Evolutionary conservation across 1,140 invertebrate genomes (phyloP).

Genomic region (Zaprionus inermis): DNA sequence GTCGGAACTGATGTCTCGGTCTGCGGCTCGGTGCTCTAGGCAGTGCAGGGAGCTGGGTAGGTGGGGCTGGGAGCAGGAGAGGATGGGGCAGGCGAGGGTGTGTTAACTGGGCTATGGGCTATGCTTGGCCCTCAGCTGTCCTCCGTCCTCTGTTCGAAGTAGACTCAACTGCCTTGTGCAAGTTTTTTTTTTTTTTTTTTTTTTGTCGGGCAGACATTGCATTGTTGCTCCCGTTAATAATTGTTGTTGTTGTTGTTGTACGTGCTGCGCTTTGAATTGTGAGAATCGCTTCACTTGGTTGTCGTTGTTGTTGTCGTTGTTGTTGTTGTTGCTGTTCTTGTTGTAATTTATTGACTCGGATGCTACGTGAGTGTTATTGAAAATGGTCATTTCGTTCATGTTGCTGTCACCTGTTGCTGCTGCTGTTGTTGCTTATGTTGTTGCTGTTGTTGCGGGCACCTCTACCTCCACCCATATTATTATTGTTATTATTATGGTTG

Average conservation of each 20-base stretch:
- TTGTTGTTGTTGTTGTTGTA: constrained; percentile 49
- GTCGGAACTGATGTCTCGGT: constrained; percentile 19
- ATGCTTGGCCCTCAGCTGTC: constrained; percentile 22
- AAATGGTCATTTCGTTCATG: constrained; percentile 74
- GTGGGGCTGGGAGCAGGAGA: background rate
- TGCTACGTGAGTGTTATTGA: constrained; percentile 82
- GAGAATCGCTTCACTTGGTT: constrained; percentile 33
- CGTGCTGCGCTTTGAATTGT: constrained; percentile 59
- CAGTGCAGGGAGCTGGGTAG: background rate
- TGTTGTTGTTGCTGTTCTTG: constrained; percentile 35
- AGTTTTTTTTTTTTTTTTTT: constrained; percentile 26
- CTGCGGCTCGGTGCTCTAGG: background rate
- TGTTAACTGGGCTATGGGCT: background rate
- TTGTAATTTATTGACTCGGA: constrained; percentile 80
- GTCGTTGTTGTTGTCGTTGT: constrained; percentile 8
- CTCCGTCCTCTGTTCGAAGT: constrained; percentile 6
- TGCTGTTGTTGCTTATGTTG: constrained; percentile 12
- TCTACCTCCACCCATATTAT: constrained; percentile 50
- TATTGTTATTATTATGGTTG: constrained; percentile 34
- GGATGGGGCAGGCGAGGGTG: too few relatives aligned
- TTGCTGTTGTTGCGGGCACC: constrained; percentile 39
- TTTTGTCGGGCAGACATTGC: constrained; percentile 32
- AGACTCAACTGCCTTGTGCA: constrained; percentile 42
- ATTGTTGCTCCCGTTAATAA: constrained; percentile 59
- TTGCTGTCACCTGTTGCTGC: constrained; percentile 33